Base-by-base conservation (phyloP, 2,888 invertebrate genomes). In the Eristalis pertinax region DNA sequence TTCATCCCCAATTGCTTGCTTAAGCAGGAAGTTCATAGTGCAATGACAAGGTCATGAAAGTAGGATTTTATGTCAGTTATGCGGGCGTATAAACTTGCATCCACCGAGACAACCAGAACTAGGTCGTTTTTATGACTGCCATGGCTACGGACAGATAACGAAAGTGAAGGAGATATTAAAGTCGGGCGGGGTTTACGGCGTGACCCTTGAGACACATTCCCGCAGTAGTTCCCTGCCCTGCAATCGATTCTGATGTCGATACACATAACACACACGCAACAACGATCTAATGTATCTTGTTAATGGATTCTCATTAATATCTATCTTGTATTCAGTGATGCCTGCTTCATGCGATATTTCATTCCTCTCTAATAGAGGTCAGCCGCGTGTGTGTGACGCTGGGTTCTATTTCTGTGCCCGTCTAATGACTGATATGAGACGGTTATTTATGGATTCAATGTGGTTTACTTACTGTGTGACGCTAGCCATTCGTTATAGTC, bases 401-500 rank as follows among this genome's bases (percentile, higher is more conserved):
- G 15, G n/a, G 4, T 43, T 19, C 43, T 43, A 43, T 43, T 43
- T 43, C 4, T 4, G 43, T 19, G 19, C 19, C 19, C 19, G 19
- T 19, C 43, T 43, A 4, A 13, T 15, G 43, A 4, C 15, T 50
- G 50, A 50, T 50, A 50, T 19, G 50, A 50, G n/a, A 22, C 10
- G 38, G 0, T 22, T 35, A 64, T 22, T 24, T 8, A 19, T 35
- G 11, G 22, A 64, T 35, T 32, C 13, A 10, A 10, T 15, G 26
- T 26, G 11, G n/a, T 38, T 26, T 89, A 94, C 96, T 95, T 94
- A 98, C 98, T 98, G 94, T 99, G 99, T 89, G 98, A 99, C 90
- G 99, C 99, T 92, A 99, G 96, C 99, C 99, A 99, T 95, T 99
- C 99, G 94, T 99, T 98, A 94, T 97, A 97, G 94, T 99, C 99